Percentiles rank a stretch among this genome's conserved stretches.
Evolutionary conservation across 2,888 invertebrate genomes (phyloP).

Genomic region (Cantharis rufa): DNA sequence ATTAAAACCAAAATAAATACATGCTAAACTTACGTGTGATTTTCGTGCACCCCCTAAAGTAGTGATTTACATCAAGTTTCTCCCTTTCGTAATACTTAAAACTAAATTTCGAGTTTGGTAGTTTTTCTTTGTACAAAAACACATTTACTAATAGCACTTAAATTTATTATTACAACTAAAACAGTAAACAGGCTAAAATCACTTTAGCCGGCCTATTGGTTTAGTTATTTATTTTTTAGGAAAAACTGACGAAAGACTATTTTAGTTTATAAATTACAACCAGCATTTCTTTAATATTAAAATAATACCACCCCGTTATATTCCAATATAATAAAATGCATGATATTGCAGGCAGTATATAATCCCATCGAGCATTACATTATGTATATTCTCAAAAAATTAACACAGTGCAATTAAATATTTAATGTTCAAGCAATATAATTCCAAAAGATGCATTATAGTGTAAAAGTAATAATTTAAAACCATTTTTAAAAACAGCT

Average conservation of each 20-base stretch:
- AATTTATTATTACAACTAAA: background rate
- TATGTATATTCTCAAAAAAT: background rate
- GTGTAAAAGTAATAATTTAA: too few species aligned
- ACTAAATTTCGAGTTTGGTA: background rate
- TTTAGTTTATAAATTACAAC: background rate
- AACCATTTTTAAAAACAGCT: too few species aligned
- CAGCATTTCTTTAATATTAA: background rate
- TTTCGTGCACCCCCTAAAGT: background rate
- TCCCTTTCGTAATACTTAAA: background rate
- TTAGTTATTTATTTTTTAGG: background rate
- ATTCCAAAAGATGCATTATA: background rate
- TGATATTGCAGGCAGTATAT: background rate
- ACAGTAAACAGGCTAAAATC: background rate
- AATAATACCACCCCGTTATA: background rate
- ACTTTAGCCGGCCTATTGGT: background rate
- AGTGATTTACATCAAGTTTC: background rate
- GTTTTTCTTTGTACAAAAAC: background rate
- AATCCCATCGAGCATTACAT: background rate
- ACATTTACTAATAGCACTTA: background rate
- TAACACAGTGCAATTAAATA: background rate
- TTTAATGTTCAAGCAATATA: background rate
- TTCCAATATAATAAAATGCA: background rate
- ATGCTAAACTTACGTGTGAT: constrained; percentile 20
- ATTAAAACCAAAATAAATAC: constrained; percentile 6
- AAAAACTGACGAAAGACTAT: background rate